Percentiles rank a stretch among this genome's conserved stretches.
Conservation (phyloP, 2,888 invertebrate genomes). For the Platycheirus albimanus region DNA sequence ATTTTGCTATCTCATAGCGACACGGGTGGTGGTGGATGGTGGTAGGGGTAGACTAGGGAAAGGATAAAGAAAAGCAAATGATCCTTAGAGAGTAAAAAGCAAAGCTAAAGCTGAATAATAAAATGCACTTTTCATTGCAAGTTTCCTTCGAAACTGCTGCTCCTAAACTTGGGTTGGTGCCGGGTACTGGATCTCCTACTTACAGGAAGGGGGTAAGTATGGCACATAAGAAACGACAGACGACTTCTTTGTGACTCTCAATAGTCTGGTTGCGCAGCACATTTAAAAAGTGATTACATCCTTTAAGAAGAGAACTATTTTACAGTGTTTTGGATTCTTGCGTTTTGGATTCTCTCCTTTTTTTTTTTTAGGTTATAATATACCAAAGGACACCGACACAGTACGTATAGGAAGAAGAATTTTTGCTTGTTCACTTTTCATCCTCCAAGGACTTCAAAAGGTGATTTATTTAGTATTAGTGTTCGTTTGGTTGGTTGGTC, state of each 20-base stretch:
- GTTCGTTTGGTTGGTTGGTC: conserved; percentile 48
- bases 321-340: neutral
- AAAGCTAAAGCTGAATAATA: conserved; percentile 9
- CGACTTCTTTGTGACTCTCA: conserved; percentile 29
- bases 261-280: conserved; percentile 29
- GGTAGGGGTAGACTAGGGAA: neutral
- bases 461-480: conserved; percentile 72
- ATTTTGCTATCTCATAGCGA: too few relatives aligned
- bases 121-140: conserved; percentile 29
- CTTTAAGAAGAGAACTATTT: conserved; percentile 16
- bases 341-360: neutral
- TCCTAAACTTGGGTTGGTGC: too few relatives aligned
- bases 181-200: too few relatives aligned
- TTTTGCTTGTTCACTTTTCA: conserved; percentile 35
- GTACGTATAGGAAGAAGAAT: neutral
- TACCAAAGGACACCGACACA: too few relatives aligned
- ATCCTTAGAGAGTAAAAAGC: neutral
- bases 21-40: too few relatives aligned
- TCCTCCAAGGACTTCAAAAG: conserved; percentile 50
- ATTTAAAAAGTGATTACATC: conserved; percentile 67
- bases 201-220: neutral
- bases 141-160: too few relatives aligned
- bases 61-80: neutral
- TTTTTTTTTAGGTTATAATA: neutral
- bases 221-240: conserved; percentile 6